phyloP scores from a whole-genome alignment of 2,888 invertebrate genomes.

The Leptopilina drosophilae region DNA sequence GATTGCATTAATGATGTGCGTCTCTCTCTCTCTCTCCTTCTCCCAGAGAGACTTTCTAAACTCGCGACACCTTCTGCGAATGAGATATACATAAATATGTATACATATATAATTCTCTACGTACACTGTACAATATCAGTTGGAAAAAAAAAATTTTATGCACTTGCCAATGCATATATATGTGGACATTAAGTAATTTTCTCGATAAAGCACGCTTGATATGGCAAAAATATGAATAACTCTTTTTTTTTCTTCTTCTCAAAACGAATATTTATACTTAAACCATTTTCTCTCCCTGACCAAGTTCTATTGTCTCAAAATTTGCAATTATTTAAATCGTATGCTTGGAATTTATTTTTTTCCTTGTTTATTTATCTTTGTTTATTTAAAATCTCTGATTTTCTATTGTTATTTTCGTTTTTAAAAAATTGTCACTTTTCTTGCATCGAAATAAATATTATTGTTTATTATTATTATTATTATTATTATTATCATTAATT shows the following conservation, averaged over 20 bases:
- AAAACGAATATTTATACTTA: not conserved
- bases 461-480: no score
- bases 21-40: conserved; percentile 32
- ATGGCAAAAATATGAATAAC: not conserved
- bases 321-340: not conserved
- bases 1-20: conserved; percentile 1
- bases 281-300: not conserved
- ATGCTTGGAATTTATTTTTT: no score
- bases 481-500: no score
- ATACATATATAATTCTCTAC: not conserved
- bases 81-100: not conserved
- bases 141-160: conserved; percentile 7
- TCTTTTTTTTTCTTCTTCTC: not conserved
- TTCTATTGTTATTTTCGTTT: no score
- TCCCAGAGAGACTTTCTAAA: conserved; percentile 47
- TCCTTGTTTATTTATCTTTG: no score
- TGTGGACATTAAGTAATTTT: conserved; percentile 8
- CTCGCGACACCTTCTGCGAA: not conserved
- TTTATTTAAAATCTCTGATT: no score
- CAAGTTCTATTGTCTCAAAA: not conserved
- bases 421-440: no score
- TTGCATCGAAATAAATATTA: no score
- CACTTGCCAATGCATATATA: conserved; percentile 17
- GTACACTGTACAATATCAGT: conserved; percentile 24
- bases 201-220: conserved; percentile 25